Evolutionary conservation across 1,140 invertebrate species (phyloP).

Genomic region (Zeugodacus cucurbitae): DNA sequence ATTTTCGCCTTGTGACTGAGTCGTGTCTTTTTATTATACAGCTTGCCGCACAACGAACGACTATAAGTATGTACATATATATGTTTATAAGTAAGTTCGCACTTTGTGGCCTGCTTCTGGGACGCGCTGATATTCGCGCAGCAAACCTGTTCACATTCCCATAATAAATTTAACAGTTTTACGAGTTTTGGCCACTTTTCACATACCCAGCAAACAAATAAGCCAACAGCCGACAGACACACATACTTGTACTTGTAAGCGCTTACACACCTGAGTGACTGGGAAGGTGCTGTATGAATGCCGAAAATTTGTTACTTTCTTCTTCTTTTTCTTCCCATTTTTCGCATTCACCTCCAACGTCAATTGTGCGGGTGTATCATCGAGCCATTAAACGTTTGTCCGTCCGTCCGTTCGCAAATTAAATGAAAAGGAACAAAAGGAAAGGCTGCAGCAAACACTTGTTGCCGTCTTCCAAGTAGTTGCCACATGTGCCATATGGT

Average conservation of each 20-base stretch:
- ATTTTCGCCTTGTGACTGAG: neutral
- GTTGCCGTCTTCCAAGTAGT: conserved; percentile 10
- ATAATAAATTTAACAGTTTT: conserved; percentile 41
- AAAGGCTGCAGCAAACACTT: conserved; percentile 21
- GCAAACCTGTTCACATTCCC: conserved; percentile 40
- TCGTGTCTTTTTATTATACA: neutral
- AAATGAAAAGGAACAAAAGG: conserved; percentile 4
- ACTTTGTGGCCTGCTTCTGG: neutral
- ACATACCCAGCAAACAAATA: neutral
- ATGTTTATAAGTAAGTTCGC: neutral
- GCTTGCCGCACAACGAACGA: too few relatives aligned
- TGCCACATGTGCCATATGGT: neutral
- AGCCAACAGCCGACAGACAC: neutral
- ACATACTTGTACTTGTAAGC: neutral
- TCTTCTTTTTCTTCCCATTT: neutral
- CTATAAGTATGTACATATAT: too few relatives aligned
- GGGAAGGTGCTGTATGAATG: neutral
- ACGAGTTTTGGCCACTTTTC: conserved; percentile 34
- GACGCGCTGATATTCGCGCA: neutral
- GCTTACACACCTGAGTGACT: neutral
- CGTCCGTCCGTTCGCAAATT: conserved; percentile 5
- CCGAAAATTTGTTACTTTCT: neutral
- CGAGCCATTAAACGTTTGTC: neutral
- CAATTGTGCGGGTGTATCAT: neutral
- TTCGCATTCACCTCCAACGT: neutral